A percentile compares a stretch with the other conserved stretches of the same genome.
Conservation (phyloP, 2,888 invertebrate species). For the Rhagium mordax region DNA sequence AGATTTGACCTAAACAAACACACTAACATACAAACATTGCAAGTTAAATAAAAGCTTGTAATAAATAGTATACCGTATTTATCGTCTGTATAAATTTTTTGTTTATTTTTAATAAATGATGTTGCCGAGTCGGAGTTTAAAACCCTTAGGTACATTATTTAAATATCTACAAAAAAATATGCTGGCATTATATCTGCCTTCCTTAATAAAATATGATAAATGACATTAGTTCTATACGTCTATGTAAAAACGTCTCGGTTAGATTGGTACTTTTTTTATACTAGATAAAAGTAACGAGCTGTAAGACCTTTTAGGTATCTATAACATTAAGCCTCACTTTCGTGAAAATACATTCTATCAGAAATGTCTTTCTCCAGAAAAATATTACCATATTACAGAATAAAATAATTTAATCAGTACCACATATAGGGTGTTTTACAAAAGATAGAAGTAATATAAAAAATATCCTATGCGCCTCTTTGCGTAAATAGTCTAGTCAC, state of each 20-base stretch:
- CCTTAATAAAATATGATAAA: constrained; percentile 3
- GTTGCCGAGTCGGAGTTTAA: no score
- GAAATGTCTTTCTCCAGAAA: not conserved
- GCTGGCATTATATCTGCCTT: constrained; percentile 1
- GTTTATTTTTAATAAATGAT: no score
- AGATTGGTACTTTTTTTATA: not conserved
- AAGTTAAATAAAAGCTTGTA: no score
- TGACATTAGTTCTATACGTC: not conserved
- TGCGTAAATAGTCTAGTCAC: no score
- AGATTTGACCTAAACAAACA: no score
- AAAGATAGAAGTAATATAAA: no score
- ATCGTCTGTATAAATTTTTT: no score
- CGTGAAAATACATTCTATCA: not conserved
- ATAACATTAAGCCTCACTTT: not conserved
- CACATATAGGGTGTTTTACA: no score
- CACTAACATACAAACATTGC: no score
- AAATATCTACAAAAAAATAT: not conserved
- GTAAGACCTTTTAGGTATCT: constrained; percentile 3
- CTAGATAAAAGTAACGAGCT: not conserved
- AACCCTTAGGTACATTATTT: no score
- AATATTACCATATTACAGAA: not conserved
- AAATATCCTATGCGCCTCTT: no score
- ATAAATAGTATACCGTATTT: no score
- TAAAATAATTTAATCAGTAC: not conserved
- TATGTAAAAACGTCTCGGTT: not conserved